Conservation (phyloP, 2,888 invertebrate species). For the Brachynemurus nebulosus region DNA sequence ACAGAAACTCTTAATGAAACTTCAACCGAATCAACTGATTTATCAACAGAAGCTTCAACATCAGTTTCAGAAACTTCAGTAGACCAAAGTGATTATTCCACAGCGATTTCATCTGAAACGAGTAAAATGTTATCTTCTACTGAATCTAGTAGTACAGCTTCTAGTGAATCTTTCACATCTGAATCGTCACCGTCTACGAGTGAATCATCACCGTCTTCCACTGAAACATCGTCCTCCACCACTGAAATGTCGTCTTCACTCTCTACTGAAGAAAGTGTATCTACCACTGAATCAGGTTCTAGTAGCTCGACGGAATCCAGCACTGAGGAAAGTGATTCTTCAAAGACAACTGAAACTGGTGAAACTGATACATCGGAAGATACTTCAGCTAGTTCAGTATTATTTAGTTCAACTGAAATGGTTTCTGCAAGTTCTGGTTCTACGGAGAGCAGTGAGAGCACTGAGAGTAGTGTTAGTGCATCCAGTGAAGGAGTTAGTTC, state of each 20-base stretch:
- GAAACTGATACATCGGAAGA: constrained; percentile 17
- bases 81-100: constrained; percentile 1
- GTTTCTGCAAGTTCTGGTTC: too few species aligned
- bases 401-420: too few species aligned
- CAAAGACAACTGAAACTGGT: constrained; percentile 13
- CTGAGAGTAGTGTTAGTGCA: too few species aligned
- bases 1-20: background rate
- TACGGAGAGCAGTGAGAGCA: too few species aligned
- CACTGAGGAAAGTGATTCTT: constrained; percentile 11
- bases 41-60: background rate
- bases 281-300: constrained; percentile 13
- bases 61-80: constrained; percentile 13
- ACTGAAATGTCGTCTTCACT: too few species aligned
- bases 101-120: background rate
- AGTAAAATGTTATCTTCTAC: constrained; percentile 11
- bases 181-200: background rate
- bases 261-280: constrained; percentile 3
- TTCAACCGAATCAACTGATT: background rate
- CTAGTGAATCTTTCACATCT: background rate
- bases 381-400: constrained; percentile 1
- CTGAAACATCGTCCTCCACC: background rate
- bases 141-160: background rate
- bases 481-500: constrained; percentile 11
- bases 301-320: constrained; percentile 19
- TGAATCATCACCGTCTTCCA: background rate